Evolutionary conservation across 2,888 invertebrate genomes (phyloP).

Genomic region (Crematogaster levior): DNA sequence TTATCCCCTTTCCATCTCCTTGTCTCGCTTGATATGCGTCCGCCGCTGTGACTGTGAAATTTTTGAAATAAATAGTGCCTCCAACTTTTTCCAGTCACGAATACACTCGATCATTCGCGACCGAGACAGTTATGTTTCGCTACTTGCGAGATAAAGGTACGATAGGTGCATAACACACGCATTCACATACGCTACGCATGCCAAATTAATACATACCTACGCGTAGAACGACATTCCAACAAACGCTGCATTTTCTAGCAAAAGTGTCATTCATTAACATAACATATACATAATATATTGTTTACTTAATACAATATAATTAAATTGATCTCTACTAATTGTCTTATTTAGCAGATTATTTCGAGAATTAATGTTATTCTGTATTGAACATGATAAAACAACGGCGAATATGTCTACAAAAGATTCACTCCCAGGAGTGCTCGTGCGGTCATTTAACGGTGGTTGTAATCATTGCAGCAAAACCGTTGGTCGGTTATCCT

Average conservation of each 20-base stretch:
- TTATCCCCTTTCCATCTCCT: slow-evolving; percentile 50
- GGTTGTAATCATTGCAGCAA: slow-evolving; percentile 53
- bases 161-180: slow-evolving; percentile 16
- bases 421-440: slow-evolving; percentile 21
- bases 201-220: neutral
- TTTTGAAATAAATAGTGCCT: slow-evolving; percentile 63
- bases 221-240: neutral
- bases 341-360: neutral
- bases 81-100: slow-evolving; percentile 33
- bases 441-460: slow-evolving; percentile 55
- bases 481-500: slow-evolving; percentile 51
- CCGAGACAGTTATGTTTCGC: slow-evolving; percentile 45
- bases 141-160: slow-evolving; percentile 56
- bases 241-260: neutral
- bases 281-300: neutral
- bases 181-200: slow-evolving; percentile 8
- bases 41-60: slow-evolving; percentile 5
- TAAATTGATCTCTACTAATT: neutral
- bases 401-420: neutral
- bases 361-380: neutral
- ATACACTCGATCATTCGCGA: slow-evolving; percentile 56
- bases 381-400: neutral
- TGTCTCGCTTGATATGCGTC: slow-evolving; percentile 24
- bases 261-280: neutral
- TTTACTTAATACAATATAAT: neutral